A percentile compares a stretch with the other conserved stretches of the same genome.
Evolutionary conservation across 1,140 invertebrate species (phyloP).

Genomic region (Delia radicum): DNA sequence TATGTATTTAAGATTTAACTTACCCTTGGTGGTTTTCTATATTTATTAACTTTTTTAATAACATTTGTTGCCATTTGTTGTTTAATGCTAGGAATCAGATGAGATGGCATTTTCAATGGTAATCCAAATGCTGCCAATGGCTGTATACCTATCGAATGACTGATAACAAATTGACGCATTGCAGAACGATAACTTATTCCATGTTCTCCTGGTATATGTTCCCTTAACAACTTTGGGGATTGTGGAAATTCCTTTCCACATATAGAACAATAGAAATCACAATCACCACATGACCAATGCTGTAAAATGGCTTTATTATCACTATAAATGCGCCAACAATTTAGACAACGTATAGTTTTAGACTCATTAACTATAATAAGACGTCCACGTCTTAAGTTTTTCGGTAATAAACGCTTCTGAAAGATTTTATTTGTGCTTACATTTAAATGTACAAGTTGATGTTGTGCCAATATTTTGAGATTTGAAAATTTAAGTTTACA

Average conservation of each 20-base stretch:
- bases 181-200: conserved; percentile 28
- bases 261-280: conserved; percentile 32
- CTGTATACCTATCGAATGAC: background rate
- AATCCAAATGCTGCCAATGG: background rate
- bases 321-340: conserved; percentile 28
- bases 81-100: background rate
- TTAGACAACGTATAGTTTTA: conserved; percentile 30
- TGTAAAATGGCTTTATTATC: conserved; percentile 26
- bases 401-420: conserved; percentile 15
- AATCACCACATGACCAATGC: conserved; percentile 28
- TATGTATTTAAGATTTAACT: background rate
- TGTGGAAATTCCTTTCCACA: conserved; percentile 30
- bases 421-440: conserved; percentile 10
- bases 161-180: background rate
- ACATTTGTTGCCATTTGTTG: background rate
- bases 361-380: conserved; percentile 19
- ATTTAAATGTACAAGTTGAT: conserved; percentile 32
- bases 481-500: background rate
- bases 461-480: conserved; percentile 10
- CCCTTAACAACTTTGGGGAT: conserved; percentile 24
- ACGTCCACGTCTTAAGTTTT: conserved; percentile 26
- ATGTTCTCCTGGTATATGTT: conserved; percentile 29
- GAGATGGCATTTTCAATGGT: background rate
- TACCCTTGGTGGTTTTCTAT: background rate
- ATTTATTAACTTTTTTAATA: background rate